Base-by-base conservation (phyloP, 2,797 vertebrate genomes). In the Phylloscopus collybita region DNA sequence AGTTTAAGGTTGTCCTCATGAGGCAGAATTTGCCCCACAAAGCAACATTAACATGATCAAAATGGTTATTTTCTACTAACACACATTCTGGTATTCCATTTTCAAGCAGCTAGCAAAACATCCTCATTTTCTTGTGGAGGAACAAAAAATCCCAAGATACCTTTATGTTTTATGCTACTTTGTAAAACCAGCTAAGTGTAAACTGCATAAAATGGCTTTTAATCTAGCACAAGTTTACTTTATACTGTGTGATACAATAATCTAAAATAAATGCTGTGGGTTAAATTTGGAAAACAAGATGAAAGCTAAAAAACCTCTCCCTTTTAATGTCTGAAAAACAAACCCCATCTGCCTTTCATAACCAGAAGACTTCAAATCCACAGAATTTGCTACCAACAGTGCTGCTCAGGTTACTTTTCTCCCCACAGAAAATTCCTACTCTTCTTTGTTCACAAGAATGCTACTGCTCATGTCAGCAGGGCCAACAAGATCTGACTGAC, bases 121-220 rank as follows among this genome's bases (percentile, higher is more conserved):
- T 92, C 85, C 91, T 80, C 87, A 72, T 88, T 96, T 94, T 92
- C 84, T 86, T 72, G 34, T 65, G 47, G 75, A 96, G 82, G 72
- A 96, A 91, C 92, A 94, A 89, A 96, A 90, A 91, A 71, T 91
- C 95, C 95, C 92, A 86, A 78, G 92, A 59, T 34, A 93, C 89
- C 73, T 96, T 83, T 95, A 83, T 83, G 65, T n/a, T 97, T 96
- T 90, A 96, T 92, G 69, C 64, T 88, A 64, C 72, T 88, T 92
- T 88, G 90, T 95, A 93, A 97, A 96, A 92, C 87, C 70, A 94
- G 91, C 73, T 95, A 96, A 95, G 91, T 94, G 85, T 93, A 86
- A 96, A 91, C 87, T 92, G 95, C 53, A 91, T 88, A 65, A 96
- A 95, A 95, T 56, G 36, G 69, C 89, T 96, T 96, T 95, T 96